phyloP scores from a whole-genome alignment of 2,888 invertebrate species.

The Theretra japonica region DNA sequence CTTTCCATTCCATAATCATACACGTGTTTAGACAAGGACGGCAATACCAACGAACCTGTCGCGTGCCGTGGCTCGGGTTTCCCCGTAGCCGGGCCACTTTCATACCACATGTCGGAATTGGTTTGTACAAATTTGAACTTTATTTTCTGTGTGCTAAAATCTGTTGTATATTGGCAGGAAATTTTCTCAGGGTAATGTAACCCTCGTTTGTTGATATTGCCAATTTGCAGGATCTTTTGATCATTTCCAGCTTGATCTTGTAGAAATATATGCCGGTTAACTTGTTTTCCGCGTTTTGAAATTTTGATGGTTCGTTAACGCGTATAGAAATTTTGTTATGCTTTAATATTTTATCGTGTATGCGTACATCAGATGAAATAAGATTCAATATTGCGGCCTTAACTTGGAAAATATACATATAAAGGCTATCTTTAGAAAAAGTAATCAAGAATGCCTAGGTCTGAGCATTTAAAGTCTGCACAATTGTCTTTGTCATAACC shows the following conservation, averaged over 20 bases:
- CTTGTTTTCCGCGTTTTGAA: constrained; percentile 4
- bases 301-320: not conserved
- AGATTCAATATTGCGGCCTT: not conserved
- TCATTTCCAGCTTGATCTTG: constrained; percentile 14
- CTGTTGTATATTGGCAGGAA: constrained; percentile 28
- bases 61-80: constrained; percentile 66
- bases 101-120: constrained; percentile 36
- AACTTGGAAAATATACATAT: too few relatives aligned
- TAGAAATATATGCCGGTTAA: constrained; percentile 18
- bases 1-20: constrained; percentile 42
- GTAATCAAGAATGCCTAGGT: too few relatives aligned
- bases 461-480: too few relatives aligned
- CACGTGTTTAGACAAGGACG: constrained; percentile 48
- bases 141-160: constrained; percentile 38
- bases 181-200: constrained; percentile 39
- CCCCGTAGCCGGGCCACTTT: constrained; percentile 64
- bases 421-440: too few relatives aligned
- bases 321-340: not conserved
- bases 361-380: too few relatives aligned
- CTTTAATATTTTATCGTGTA: not conserved
- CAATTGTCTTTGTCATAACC: too few relatives aligned
- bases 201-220: constrained; percentile 48
- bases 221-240: constrained; percentile 44
- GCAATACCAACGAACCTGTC: constrained; percentile 57
- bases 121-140: constrained; percentile 38